These are phyloP conservation scores for Phylloscopus trochiloides DNA, from an alignment of 2,113 vertebrate genomes.

Conservation along the genomic window DNA sequence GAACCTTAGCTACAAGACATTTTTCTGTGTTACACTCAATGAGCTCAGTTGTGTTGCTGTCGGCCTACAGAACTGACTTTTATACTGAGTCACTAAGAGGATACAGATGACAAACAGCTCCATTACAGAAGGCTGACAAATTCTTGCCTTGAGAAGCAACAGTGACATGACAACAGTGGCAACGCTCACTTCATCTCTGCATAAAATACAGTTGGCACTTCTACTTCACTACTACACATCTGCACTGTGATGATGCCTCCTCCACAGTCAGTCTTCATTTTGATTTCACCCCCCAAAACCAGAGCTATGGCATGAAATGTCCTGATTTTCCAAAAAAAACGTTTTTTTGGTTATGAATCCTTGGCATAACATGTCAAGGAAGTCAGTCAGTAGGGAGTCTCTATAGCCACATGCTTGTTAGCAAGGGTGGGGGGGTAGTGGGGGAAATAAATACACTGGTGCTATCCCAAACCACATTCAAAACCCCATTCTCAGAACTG, in stretches of 20 bases:
- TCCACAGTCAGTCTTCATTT: neutral
- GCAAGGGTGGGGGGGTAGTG: accelerated
- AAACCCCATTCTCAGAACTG: neutral
- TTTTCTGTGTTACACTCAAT: neutral
- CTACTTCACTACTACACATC: neutral
- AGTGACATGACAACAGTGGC: neutral
- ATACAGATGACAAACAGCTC: neutral
- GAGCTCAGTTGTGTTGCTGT: neutral
- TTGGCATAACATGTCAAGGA: neutral
- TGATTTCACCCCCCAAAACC: neutral
- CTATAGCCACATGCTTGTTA: neutral
- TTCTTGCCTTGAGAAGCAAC: neutral
- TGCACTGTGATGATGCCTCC: neutral
- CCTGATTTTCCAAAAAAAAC: neutral
- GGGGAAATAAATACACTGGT: neutral
- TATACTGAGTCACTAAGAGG: neutral
- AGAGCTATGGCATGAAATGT: neutral
- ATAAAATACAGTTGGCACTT: neutral
- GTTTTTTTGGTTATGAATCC: neutral
- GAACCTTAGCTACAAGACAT: neutral
- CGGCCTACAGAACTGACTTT: neutral
- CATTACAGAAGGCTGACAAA: neutral
- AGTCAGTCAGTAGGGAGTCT: neutral
- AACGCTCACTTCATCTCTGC: neutral
- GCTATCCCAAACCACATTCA: neutral